Evolutionary conservation across 2,888 invertebrate genomes (phyloP), one percentile per base, ranked within the genome.

Genomic region (Acronicta leporina): DNA sequence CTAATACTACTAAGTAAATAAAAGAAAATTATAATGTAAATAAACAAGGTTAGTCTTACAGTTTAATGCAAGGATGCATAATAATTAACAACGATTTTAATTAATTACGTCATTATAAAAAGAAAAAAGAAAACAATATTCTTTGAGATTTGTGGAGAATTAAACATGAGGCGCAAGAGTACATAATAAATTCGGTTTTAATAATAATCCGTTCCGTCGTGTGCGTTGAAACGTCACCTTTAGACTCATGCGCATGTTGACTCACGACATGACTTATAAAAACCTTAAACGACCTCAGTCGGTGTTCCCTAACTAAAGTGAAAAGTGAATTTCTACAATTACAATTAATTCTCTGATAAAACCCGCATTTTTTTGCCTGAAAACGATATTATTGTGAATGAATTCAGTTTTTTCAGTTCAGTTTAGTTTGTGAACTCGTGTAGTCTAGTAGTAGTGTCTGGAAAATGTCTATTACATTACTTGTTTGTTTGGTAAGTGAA

Each of bases 341-440:
- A 35, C 35, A 35, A 8, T 52, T 51, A 46, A 60, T 63, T 55
- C 38, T 10, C 25, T 20, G 73, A 73, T 62, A 73, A 60, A 1
- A 42, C 73, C 74, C 77, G 77, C 56, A 73, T 48, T 77, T 73
- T 35, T 63, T 73, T 76, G 63, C 47, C 40, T 16, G 14, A 25
- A 53, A 43, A 44, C n/a, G 27, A 49, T 47, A 56, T 57, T 43
- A 68, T 73, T 49, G 56, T 64, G 16, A 44, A 15, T 48, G 41
- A 63, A 55, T 70, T 61, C 38, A 42, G 48, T 59, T 35, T 3
- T 46, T 30, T 56, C 52, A 70, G 55, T 75, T 35, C 53, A n/a
- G 55, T 66, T 58, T 8, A 8, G 25, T 8, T 14, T 2, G 27
- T 11, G 40, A 42, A 51, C 7, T 58, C 33, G 51, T 45, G 25